Base-by-base conservation (phyloP, 2,113 vertebrate species). In the Rhegmatorhina hoffmannsi region DNA sequence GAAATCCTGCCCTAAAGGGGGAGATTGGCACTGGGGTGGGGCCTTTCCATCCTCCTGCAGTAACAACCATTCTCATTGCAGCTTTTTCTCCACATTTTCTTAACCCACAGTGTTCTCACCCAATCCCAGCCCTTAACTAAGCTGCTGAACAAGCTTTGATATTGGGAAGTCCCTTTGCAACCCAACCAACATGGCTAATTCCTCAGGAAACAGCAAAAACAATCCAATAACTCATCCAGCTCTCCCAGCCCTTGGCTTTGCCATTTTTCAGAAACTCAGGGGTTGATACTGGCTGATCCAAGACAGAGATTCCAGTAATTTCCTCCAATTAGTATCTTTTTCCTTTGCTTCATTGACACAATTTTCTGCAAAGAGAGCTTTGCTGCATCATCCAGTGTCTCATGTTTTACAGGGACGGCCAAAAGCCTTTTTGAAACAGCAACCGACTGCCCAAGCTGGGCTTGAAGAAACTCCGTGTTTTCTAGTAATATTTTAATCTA, bases 121-220 rank as follows among this genome's bases (percentile, higher is more conserved):
- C 13, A 6, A 64, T 28, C 74, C 67, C 75, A 56, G 81, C 34
- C 64, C 12, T 56, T 53, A 44, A 69, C 24, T 33, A 64, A 82
- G 82, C 12, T 25, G 19, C 23, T 56, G 40, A 56, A 62, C 2
- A 29, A 73, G 63, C 46, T 78, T 84, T 91, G 79, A 80, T 75
- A 62, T 23, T n/a, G 62, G 62, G 60, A 52, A 28, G 31, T 47
- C 52, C 14, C 1, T 24, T 24, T 31, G 38, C 62, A 84, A 4
- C 10, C 49, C 17, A 58, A 90, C 75, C 59, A 53, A 69, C 12
- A 24, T 83, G 85, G 80, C 72, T 80, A 91, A 40, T 83, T 40
- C 47, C 62, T 95, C 92, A 91, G 92, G 92, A 96, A 95, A 95
- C 21, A n/a, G 78, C 49, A 94, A 95, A 89, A 87, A 75, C 46